Percentiles rank a stretch among this genome's conserved stretches.
Conservation (phyloP, 2,888 invertebrate genomes). For the Noctua pronuba region DNA sequence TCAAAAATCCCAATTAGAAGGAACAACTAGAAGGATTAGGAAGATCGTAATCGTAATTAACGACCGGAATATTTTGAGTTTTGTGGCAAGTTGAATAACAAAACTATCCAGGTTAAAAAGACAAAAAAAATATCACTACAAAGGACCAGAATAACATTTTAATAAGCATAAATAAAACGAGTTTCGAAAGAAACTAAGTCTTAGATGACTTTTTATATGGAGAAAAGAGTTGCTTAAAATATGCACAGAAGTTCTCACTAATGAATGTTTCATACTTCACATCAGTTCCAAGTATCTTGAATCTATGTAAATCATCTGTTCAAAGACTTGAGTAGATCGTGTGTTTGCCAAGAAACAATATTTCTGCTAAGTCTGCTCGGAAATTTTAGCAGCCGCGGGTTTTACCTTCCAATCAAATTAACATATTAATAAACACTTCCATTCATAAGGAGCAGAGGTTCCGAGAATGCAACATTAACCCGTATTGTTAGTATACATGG, state of each 20-base stretch:
- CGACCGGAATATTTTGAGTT: neutral
- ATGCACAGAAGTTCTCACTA: neutral
- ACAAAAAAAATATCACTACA: neutral
- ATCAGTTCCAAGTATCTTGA: conserved; percentile 20
- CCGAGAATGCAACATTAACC: conserved; percentile 31
- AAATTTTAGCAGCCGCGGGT: conserved; percentile 40
- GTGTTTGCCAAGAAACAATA: conserved; percentile 4
- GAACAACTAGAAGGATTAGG: no score
- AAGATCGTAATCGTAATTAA: neutral
- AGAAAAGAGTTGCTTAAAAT: neutral
- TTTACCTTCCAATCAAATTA: conserved; percentile 48
- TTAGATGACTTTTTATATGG: neutral
- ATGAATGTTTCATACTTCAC: neutral
- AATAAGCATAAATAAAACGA: neutral
- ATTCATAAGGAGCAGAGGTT: conserved; percentile 30
- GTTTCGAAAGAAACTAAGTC: neutral
- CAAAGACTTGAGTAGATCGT: conserved; percentile 6
- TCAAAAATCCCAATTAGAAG: neutral
- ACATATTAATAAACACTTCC: conserved; percentile 39
- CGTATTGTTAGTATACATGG: conserved; percentile 15
- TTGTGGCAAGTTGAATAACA: neutral
- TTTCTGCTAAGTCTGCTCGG: neutral
- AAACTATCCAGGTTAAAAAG: neutral
- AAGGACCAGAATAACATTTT: neutral
- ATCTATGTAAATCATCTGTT: conserved; percentile 8